These are phyloP conservation scores for Limnephilus auricula DNA, from an alignment of 2,888 invertebrate species.

Conservation along the genomic window DNA sequence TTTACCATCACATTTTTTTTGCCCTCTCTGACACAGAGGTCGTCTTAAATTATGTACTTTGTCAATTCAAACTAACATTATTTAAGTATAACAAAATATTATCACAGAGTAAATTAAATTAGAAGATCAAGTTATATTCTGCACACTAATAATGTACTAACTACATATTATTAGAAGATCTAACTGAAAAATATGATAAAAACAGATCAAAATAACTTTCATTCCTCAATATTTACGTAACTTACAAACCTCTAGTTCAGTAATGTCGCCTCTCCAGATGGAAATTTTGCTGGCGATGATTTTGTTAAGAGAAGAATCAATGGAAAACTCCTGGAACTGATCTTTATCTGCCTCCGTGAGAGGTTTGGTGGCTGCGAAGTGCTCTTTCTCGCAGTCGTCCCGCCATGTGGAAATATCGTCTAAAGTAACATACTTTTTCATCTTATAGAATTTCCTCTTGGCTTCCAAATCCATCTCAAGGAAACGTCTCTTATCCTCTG, in stretches of 20 bases:
- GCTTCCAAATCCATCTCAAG: slow-evolving; percentile 76
- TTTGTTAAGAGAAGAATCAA: slow-evolving; percentile 72
- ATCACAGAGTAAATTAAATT: too few relatives aligned
- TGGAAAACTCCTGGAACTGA: slow-evolving; percentile 71
- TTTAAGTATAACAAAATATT: not conserved
- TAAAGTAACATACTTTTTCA: slow-evolving; percentile 71
- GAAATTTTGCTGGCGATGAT: slow-evolving; percentile 80
- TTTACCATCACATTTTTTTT: too few relatives aligned
- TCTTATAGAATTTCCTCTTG: slow-evolving; percentile 76
- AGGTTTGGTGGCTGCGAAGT: slow-evolving; percentile 72
- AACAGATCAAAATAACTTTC: not conserved
- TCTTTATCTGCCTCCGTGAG: slow-evolving; percentile 71
- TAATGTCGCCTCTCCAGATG: slow-evolving; percentile 89
- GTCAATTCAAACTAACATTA: not conserved
- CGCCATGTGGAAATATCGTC: slow-evolving; percentile 79
- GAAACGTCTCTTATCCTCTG: slow-evolving; percentile 76
- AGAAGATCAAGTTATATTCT: too few relatives aligned
- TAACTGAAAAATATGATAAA: not conserved
- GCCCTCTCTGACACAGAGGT: not conserved
- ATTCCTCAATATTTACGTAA: not conserved
- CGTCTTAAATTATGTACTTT: not conserved
- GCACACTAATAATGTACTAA: too few relatives aligned
- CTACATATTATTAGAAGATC: not conserved
- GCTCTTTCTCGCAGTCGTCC: slow-evolving; percentile 73
- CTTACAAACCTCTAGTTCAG: slow-evolving; percentile 81